phyloP scores from a whole-genome alignment of 2,113 vertebrate genomes.

The Meles meles region DNA sequence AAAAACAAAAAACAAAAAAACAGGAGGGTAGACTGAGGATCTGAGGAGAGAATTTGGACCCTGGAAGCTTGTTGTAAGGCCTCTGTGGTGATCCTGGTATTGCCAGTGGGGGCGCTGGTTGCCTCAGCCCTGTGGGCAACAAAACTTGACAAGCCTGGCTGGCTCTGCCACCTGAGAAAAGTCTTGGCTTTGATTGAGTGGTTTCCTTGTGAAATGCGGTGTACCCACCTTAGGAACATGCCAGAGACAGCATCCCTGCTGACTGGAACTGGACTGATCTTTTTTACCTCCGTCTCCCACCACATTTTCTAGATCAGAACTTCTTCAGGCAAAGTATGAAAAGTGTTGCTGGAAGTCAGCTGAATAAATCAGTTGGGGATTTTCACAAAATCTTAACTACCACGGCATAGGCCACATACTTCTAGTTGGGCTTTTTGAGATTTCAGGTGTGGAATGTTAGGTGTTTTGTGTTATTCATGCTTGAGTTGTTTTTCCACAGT shows the following conservation, averaged over 20 bases:
- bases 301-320: neutral
- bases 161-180: neutral
- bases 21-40: neutral
- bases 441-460: neutral
- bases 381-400: neutral
- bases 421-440: neutral
- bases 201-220: neutral
- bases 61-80: neutral
- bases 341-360: neutral
- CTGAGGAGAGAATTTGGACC: neutral
- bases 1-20: too few relatives aligned
- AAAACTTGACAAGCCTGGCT: neutral
- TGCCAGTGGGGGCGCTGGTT: neutral
- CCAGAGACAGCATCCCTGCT: neutral
- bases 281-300: neutral
- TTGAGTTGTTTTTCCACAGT: neutral
- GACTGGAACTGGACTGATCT: neutral
- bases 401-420: neutral
- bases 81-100: too few relatives aligned
- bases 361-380: neutral
- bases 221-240: fast-evolving
- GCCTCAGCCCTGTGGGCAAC: neutral
- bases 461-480: neutral
- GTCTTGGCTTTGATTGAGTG: neutral
- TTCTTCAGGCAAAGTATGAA: neutral